Percentiles rank a stretch among this genome's conserved stretches.
Evolutionary conservation across 23 tunicate species (phyloP).

Genomic region (Halocynthia roretzi): DNA sequence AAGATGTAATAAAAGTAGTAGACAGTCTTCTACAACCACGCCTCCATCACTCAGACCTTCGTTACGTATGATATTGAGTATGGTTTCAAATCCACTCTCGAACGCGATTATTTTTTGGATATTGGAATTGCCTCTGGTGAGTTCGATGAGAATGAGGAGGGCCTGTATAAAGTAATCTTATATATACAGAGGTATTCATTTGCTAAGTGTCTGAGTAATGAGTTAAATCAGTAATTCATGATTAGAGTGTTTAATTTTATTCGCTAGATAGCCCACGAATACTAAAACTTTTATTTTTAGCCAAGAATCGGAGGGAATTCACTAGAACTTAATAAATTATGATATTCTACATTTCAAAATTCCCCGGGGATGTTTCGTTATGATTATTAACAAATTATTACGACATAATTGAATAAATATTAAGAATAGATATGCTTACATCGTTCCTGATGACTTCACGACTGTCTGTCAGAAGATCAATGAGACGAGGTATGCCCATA

Average conservation of each 20-base stretch:
- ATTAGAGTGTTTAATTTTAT: neutral
- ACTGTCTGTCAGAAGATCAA: slow-evolving; percentile 69
- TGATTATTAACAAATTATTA: too few species aligned
- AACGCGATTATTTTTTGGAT: slow-evolving; percentile 98
- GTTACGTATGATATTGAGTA: slow-evolving; percentile 45
- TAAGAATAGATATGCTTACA: slow-evolving; percentile 11
- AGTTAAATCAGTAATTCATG: neutral
- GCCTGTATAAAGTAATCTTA: slow-evolving; percentile 29
- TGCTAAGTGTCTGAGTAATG: neutral
- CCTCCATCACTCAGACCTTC: slow-evolving; percentile 97
- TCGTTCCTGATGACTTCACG: slow-evolving; percentile 90
- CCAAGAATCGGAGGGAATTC: neutral
- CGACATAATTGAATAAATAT: too few species aligned
- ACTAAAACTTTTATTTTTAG: neutral
- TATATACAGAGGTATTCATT: neutral
- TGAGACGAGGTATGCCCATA: slow-evolving; percentile 78
- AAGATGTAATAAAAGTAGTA: slow-evolving; percentile 59
- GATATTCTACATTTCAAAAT: too few species aligned
- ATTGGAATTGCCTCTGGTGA: slow-evolving; percentile 74
- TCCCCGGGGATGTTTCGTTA: too few species aligned
- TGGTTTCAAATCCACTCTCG: slow-evolving; percentile 91
- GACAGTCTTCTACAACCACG: slow-evolving; percentile 87
- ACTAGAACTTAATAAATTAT: too few species aligned
- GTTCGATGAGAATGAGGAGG: slow-evolving; percentile 67
- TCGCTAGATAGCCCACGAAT: neutral